Conservation (phyloP, 2,888 invertebrate species). For the Scotopteryx bipunctaria region DNA sequence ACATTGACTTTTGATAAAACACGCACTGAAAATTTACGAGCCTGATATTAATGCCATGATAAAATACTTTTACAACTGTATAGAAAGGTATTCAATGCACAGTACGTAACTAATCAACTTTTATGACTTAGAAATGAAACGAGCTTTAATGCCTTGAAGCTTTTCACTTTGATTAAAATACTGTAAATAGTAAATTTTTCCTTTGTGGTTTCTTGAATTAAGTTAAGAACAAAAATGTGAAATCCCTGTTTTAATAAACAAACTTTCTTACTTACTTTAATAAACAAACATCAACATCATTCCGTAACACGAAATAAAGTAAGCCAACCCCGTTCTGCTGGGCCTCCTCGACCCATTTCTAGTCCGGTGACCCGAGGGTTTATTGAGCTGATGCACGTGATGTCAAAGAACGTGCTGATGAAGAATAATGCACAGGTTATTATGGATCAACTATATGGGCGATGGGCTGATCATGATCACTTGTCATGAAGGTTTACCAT, state of each 20-base stretch:
- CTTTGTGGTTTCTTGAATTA: neutral
- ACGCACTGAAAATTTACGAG: neutral
- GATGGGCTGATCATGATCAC: too few relatives aligned
- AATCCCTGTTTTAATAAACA: neutral
- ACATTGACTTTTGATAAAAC: neutral
- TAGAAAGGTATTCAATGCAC: too few relatives aligned
- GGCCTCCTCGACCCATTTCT: conserved; percentile 56
- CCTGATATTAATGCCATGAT: neutral
- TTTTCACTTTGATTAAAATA: neutral
- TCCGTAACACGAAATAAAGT: conserved; percentile 15
- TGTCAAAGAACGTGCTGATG: conserved; percentile 35
- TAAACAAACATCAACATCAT: too few relatives aligned
- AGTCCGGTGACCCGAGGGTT: conserved; percentile 57
- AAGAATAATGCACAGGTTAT: neutral
- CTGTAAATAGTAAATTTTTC: neutral
- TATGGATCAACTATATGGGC: neutral
- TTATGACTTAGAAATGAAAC: neutral
- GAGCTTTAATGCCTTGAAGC: neutral
- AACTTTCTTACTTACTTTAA: too few relatives aligned
- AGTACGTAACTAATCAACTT: neutral
- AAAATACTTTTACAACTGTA: too few relatives aligned
- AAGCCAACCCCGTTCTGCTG: conserved; percentile 27
- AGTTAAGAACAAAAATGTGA: neutral
- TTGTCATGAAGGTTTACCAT: too few relatives aligned
- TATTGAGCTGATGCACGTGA: conserved; percentile 54